phyloP scores from a whole-genome alignment of 2,797 vertebrate genomes.

The Enteromius treurensis region DNA sequence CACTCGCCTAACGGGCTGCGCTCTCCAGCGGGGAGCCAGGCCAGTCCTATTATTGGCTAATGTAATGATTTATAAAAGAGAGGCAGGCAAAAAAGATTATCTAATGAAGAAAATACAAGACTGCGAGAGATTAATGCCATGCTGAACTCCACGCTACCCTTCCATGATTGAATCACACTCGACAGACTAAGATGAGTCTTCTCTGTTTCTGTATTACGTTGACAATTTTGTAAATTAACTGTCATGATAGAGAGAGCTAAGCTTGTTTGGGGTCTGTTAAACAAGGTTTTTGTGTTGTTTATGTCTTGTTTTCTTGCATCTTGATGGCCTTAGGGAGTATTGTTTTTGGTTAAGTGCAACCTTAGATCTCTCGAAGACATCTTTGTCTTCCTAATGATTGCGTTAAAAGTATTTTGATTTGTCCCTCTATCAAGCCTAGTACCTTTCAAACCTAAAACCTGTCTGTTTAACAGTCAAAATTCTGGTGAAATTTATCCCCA shows the following conservation, averaged over 20 bases:
- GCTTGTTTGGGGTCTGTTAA: neutral
- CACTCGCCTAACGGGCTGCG: conserved; percentile 65
- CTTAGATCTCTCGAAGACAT: neutral
- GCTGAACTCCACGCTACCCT: conserved; percentile 31
- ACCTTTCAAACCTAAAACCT: neutral
- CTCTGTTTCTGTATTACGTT: conserved; percentile 18
- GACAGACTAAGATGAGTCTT: conserved; percentile 25
- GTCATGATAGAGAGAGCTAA: neutral
- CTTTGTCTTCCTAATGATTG: neutral
- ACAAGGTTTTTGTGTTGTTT: neutral
- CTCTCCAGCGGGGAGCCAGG: conserved; percentile 72
- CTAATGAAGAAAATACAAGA: conserved; percentile 54
- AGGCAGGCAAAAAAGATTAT: conserved; percentile 45
- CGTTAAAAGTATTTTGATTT: neutral
- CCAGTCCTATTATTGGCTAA: conserved; percentile 75
- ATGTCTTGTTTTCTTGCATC: conserved; percentile 11
- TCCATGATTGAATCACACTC: conserved; percentile 41
- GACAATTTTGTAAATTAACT: conserved; percentile 27
- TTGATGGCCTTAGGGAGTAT: neutral
- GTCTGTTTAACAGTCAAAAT: neutral
- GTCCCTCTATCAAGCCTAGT: neutral
- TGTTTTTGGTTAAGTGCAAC: neutral
- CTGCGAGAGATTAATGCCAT: conserved; percentile 34
- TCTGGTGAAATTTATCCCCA: neutral
- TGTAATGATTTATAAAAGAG: conserved; percentile 68